Conservation (phyloP, 1,140 invertebrate genomes). For the Drosophila littoralis region DNA sequence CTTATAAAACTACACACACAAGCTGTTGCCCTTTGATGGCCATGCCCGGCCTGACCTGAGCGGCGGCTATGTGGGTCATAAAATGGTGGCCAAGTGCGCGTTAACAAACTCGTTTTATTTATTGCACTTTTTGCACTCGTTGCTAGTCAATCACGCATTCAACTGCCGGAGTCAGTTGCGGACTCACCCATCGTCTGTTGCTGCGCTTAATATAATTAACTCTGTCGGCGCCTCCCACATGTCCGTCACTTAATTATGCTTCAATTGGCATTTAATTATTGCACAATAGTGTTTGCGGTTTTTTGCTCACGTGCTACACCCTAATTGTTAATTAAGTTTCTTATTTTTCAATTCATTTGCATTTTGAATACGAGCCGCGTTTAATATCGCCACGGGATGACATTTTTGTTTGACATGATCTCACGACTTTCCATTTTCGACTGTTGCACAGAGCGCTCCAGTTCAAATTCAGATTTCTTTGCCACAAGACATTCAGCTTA, state of each 20-base stretch:
- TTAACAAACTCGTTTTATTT: slow-evolving; percentile 32
- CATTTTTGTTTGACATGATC: slow-evolving; percentile 17
- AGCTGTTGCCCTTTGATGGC: not conserved
- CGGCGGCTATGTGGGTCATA: slow-evolving; percentile 24
- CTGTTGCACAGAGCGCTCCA: slow-evolving; percentile 35
- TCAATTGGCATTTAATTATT: slow-evolving; percentile 38
- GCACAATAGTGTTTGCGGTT: slow-evolving; percentile 18
- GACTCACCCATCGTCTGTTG: slow-evolving; percentile 45
- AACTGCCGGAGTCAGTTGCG: slow-evolving; percentile 46
- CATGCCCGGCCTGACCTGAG: not conserved
- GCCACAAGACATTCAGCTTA: slow-evolving; percentile 27
- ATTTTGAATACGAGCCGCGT: not conserved
- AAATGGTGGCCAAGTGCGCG: slow-evolving; percentile 3
- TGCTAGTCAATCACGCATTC: slow-evolving; percentile 32
- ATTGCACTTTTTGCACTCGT: slow-evolving; percentile 28
- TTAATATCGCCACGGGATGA: not conserved
- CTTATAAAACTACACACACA: not conserved
- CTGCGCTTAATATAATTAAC: slow-evolving; percentile 49
- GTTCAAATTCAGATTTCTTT: slow-evolving; percentile 68
- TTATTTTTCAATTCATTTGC: slow-evolving; percentile 12
- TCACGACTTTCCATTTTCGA: slow-evolving; percentile 43
- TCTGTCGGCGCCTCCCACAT: slow-evolving; percentile 32
- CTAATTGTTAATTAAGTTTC: slow-evolving; percentile 6
- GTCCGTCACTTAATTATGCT: slow-evolving; percentile 61
- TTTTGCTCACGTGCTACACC: not conserved